Evolutionary conservation across 2,888 invertebrate genomes (phyloP), one percentile per base, ranked within the genome.

Genomic region (Sicus ferrugineus): DNA sequence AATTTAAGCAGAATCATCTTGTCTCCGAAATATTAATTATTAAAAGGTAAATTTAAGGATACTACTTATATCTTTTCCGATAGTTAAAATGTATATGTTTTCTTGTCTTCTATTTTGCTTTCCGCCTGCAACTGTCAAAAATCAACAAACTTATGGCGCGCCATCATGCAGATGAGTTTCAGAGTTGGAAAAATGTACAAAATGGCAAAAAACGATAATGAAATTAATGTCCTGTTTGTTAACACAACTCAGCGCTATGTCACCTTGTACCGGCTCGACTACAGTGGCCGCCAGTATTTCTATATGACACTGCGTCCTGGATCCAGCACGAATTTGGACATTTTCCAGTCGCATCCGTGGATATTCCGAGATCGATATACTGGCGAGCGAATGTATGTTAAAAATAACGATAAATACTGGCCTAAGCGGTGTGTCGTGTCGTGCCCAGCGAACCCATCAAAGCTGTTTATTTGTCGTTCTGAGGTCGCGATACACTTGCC

Each of bases 61-160:
- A 28, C 52, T 21, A 90, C 92, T 90, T 87, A 95, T 96, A 88
- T 97, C 96, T 90, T 97, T 97, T 59, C 96, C 96, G 80, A 97
- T 95, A 77, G 97, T 94, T 81, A 96, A 94, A 75, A 97, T 91
- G 85, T 96, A 97, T 80, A 95, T 93, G 77, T 96, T 96, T 96
- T 96, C 96, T 81, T 84, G 71, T 16, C 7, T 42, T 50, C 58
- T 38, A 19, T 67, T 16, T 34, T 34, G 2, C 65, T 54, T 23
- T 54, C 19, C 23, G 19, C n/a, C 46, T 16, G 14, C 54, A 52
- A 46, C 54, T 65, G 65, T 64, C 65, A 38, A 65, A 23, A 9
- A 9, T 30, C 42, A 4, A 6, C n/a, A 50, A 54, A 4, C 5
- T 23, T 7, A n/a, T 14, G 5, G 14, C 11, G 28, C 38, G 65